Evolutionary conservation across 2,888 invertebrate genomes (phyloP).

Genomic region (Cheilosia variabilis): DNA sequence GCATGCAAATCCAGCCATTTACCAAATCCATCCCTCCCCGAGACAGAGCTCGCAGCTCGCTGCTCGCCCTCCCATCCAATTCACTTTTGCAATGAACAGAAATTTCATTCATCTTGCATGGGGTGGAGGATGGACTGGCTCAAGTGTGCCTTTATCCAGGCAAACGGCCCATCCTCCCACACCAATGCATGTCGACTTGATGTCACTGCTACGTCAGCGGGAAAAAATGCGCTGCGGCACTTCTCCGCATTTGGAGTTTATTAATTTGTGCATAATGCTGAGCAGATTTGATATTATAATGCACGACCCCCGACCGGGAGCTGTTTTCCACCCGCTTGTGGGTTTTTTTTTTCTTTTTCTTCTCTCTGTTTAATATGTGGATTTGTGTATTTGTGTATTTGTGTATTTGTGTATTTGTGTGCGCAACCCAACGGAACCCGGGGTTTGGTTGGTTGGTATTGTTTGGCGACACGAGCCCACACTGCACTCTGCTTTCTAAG

Average conservation of each 20-base stretch:
- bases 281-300: constrained; percentile 76
- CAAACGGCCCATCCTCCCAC: constrained; percentile 32
- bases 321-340: constrained; percentile 7
- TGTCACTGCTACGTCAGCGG: constrained; percentile 77
- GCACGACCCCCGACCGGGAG: constrained; percentile 63
- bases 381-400: constrained; percentile 55
- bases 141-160: constrained; percentile 74
- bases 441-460: constrained; percentile 51
- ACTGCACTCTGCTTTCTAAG: constrained; percentile 54
- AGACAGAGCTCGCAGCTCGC: constrained; percentile 34
- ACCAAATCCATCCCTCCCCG: constrained; percentile 52
- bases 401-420: constrained; percentile 59
- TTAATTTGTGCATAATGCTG: constrained; percentile 78
- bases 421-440: constrained; percentile 41
- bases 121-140: constrained; percentile 51
- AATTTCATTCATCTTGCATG: constrained; percentile 73
- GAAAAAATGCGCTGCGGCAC: constrained; percentile 76
- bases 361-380: constrained; percentile 70
- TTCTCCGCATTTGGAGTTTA: constrained; percentile 76
- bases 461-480: constrained; percentile 58
- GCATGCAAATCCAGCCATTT: constrained; percentile 73
- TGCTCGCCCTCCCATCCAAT: constrained; percentile 44
- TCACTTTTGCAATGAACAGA: constrained; percentile 70
- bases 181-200: constrained; percentile 75
- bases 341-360: constrained; percentile 2